Evolutionary conservation across 2,797 vertebrate species (phyloP), one percentile per base, ranked within the genome.

Genomic region (Neosalanx taihuensis): DNA sequence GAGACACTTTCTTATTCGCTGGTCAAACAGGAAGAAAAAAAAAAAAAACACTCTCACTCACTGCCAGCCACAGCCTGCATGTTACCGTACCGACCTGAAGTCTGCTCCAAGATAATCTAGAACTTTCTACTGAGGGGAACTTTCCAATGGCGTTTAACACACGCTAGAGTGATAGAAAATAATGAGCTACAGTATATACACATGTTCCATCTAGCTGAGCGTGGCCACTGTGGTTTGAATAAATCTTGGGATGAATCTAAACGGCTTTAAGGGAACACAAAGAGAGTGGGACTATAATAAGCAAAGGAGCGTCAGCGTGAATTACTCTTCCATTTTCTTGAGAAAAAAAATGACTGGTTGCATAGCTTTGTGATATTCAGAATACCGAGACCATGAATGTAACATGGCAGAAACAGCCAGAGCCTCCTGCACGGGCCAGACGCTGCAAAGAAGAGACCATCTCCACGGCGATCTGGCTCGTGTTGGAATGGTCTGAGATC

Each of bases 311-410:
- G 61, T 49, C 59, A 9, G 29, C 5, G 56, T 64, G 56, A 77
- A 63, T 57, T 6, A 0, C 15, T 49, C 57, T 60, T 30, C 6
- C 5, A n/a, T 46, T 26, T 58, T 18, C 9, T 33, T n/a, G 6
- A 33, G 23, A 4, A 3, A 66, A 57, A 62, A 29, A 68, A 73
- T 70, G 69, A 73, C 29, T 37, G 62, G 76, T 87, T 87, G 83
- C 86, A 89, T 86, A 89, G 85, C 77, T 79, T 71, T 62, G 71
- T 37, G 26, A 31, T 61, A 66, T 64, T 70, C 66, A 35, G 29
- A 9, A 29, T 10, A 51, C 46, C n/a, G 5, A 37, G 15, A 67
- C 23, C 35, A 51, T 33, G 35, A 18, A 61, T 37, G 70, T 61
- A 66, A 49, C 35, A 46, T 20, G 59, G 72, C 75, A 6, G 68